Percentiles rank a stretch among this genome's conserved stretches.
Conservation (phyloP, 2,888 invertebrate genomes). For the Gymnoscelis rufifasciata region DNA sequence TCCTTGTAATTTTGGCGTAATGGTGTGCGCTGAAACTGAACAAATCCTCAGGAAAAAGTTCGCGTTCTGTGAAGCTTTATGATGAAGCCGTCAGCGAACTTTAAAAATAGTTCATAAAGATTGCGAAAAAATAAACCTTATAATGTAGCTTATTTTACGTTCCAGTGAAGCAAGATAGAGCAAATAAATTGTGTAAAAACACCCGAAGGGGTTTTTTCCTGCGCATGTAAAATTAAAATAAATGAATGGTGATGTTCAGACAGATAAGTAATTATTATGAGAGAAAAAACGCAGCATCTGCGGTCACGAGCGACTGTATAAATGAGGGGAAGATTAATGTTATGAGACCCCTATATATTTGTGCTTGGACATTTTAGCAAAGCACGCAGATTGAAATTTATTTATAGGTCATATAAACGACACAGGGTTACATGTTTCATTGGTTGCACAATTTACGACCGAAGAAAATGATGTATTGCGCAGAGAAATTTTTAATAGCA, state of each 20-base stretch:
- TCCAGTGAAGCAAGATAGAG: too few relatives aligned
- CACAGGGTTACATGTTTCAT: conserved; percentile 54
- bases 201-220: background rate
- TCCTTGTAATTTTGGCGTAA: background rate
- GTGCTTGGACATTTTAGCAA: conserved; percentile 63
- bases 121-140: too few relatives aligned
- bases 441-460: conserved; percentile 48
- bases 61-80: background rate
- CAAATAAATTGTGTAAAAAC: too few relatives aligned
- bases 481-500: conserved; percentile 34
- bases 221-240: background rate
- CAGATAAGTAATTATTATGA: conserved; percentile 15
- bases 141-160: too few relatives aligned
- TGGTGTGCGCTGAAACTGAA: background rate
- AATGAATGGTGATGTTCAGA: background rate
- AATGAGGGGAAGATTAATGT: conserved; percentile 63
- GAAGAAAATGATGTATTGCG: conserved; percentile 39
- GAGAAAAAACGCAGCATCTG: conserved; percentile 32
- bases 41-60: background rate
- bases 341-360: conserved; percentile 60
- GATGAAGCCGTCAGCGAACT: background rate
- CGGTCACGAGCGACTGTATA: conserved; percentile 41
- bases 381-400: conserved; percentile 62
- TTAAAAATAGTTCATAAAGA: background rate
- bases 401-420: conserved; percentile 64